phyloP scores from a whole-genome alignment of 2,113 vertebrate species.

The Equus quagga region DNA sequence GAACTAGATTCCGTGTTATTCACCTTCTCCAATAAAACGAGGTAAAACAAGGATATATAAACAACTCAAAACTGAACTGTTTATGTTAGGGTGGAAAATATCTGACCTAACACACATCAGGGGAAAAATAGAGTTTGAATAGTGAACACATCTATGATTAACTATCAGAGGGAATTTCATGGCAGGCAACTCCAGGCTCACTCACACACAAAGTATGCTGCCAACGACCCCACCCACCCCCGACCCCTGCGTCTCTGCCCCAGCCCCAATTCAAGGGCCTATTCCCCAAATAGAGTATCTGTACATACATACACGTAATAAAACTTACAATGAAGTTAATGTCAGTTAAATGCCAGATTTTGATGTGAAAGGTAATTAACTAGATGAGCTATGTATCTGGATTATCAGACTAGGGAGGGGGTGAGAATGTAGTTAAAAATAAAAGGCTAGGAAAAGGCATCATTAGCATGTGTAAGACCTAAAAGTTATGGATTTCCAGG shows the following conservation, averaged over 20 bases:
- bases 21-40: conserved; percentile 46
- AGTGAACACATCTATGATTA: not conserved
- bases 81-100: conserved; percentile 34
- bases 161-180: conserved; percentile 41
- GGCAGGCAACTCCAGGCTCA: not conserved
- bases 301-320: not conserved
- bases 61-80: conserved; percentile 21
- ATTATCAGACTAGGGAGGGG: not conserved
- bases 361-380: not conserved
- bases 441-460: not conserved
- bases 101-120: not conserved
- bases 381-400: not conserved
- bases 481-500: not conserved
- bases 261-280: not conserved
- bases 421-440: not conserved
- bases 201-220: not conserved
- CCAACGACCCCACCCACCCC: rapidly evolving
- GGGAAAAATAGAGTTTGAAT: not conserved
- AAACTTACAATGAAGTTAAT: not conserved
- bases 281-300: not conserved
- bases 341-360: not conserved
- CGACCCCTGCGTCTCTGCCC: no score
- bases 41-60: not conserved
- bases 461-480: not conserved
- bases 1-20: not conserved